A percentile compares a stretch with the other conserved stretches of the same genome.
These are phyloP conservation scores for Lucilia sericata DNA, from an alignment of 1,140 invertebrate species.

Conservation along the genomic window DNA sequence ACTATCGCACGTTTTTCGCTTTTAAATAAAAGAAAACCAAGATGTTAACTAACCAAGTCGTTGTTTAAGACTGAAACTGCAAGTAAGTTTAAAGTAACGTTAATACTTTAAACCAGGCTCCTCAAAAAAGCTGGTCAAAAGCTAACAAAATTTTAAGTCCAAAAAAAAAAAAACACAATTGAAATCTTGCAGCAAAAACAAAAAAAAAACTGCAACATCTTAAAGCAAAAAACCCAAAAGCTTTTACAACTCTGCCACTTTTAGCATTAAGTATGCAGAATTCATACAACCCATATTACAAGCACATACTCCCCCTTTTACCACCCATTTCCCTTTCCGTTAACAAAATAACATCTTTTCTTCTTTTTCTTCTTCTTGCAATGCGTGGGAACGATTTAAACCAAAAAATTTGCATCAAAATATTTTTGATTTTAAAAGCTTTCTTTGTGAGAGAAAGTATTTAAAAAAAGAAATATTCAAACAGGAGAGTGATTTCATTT, in stretches of 20 bases:
- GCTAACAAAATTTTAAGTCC: background rate
- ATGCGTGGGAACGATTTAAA: background rate
- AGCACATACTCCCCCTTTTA: no score
- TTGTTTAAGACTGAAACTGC: conserved; percentile 36
- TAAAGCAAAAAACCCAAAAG: no score
- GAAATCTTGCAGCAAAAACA: no score
- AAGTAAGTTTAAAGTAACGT: conserved; percentile 11
- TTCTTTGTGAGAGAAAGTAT: background rate
- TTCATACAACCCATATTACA: no score
- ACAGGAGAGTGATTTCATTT: no score
- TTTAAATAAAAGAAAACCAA: background rate
- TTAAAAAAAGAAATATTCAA: no score
- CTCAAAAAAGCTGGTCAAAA: background rate
- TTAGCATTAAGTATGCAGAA: no score
- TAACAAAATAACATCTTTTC: no score
- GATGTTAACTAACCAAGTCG: background rate
- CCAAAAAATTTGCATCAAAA: background rate
- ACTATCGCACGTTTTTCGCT: conserved; percentile 1
- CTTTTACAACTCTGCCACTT: no score
- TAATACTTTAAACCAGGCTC: background rate
- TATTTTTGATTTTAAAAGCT: background rate
- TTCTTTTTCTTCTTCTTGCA: background rate
- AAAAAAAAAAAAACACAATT: background rate
- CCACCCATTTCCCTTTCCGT: no score
- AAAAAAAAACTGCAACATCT: no score